Evolutionary conservation across 2,113 vertebrate genomes (phyloP), one percentile per base, ranked within the genome.

Genomic region (Irena cyanogastra): DNA sequence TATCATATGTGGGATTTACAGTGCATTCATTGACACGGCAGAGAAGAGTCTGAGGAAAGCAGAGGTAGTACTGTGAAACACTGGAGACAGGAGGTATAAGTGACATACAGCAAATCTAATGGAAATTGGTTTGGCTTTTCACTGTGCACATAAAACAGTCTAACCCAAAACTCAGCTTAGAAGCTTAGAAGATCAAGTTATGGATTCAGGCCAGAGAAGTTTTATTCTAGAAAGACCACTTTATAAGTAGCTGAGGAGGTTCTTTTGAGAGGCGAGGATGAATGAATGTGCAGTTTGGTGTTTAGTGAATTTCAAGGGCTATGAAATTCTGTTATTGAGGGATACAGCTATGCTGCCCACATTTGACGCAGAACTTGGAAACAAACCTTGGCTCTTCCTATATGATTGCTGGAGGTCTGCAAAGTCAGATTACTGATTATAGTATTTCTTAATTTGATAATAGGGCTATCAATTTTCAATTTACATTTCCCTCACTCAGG

Each of bases 1-100:
- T 10, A 50, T 42, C 6, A 9, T 28, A 10, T 0, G 0, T 42
- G 27, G 53, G 13, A 63, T 84, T 79, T 45, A 11, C 68, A 53
- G 11, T 39, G 9, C 9, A 6, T 66, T 45, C 13, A 4, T 4
- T 72, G 44, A 7, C 16, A 16, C 16, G 61, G 20, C 57, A 52
- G 49, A 44, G 49, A 77, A 26, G 49, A 60, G 47, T 52, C 23
- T 53, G 57, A 64, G 57, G 33, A 35, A 44, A 54, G 19, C 16
- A 75, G 56, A 60, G 28, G 30, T 31, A 19, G 14, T 56, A 16
- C 37, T 53, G 27, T 52, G 45, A 31, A 65, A 81, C 39, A 20
- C 27, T 44, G 35, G 69, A 31, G 28, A 53, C 61, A 54, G 54
- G 31, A 80, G 10, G 26, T 52, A 0, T 14, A 35, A 52, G 13